Evolutionary conservation across 2,113 vertebrate genomes (phyloP), one percentile per base, ranked within the genome.

Genomic region (Hippoglossus stenolepis): DNA sequence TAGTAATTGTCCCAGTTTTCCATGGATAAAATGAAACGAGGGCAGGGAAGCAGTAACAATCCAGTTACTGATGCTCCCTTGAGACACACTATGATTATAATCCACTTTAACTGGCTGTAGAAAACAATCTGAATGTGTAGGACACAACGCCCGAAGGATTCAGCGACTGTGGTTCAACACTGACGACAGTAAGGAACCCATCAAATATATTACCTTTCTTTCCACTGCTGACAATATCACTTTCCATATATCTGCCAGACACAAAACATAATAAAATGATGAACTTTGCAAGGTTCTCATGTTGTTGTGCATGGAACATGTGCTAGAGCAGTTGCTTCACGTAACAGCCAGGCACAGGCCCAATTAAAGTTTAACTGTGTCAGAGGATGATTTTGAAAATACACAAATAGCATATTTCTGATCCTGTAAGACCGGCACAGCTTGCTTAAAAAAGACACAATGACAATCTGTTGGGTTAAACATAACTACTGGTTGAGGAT

Each of bases 31-130:
- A 53, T 53, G 45, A 17, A 49, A 17, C 5, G 12, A 18, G 15
- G 17, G 45, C 45, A 49, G 45, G 45, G 17, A 49, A 54, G 53
- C 53, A 54, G 53, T n/a, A 54, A 54, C 4, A 49, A 49, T 49
- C 45, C 45, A 17, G 14, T 54, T 54, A 21, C 53, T 49, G 45
- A 54, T 21, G 70, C 80, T 81, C 74, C 74, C 67, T 71, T 81
- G 62, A 79, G 47, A 79, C 65, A 49, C 17, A 74, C 21, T 18
- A 35, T 63, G 68, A 56, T 24, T 20, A 47, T 17, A 49, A 64
- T 56, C 75, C 35, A 35, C 40, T 40, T 49, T 40, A 61, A 26
- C 2, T 63, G 24, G 45, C 15, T 49, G 45, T 43, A 43, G 40
- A 43, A 43, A 43, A 43, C 40, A 49, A 49, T 49, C 4, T 49